phyloP scores from a whole-genome alignment of 2,113 vertebrate species.

The Ancistrus triradiatus region DNA sequence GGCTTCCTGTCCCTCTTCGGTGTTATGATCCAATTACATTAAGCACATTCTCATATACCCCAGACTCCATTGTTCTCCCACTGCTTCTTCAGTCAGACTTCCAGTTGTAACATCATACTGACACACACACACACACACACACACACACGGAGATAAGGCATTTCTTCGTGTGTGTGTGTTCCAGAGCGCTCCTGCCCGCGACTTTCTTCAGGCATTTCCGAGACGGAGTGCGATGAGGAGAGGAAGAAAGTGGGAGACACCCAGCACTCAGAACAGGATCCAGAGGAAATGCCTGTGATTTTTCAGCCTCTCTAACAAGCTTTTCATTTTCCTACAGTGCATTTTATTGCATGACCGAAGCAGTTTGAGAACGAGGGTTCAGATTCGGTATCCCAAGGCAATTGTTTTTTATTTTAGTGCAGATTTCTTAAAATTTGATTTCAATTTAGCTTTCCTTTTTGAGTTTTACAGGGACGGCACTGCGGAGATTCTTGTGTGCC shows the following conservation, averaged over 20 bases:
- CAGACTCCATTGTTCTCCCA: constrained; percentile 39
- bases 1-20: constrained; percentile 53
- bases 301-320: constrained; percentile 13
- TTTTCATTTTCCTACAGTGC: constrained; percentile 9
- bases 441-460: too few relatives aligned
- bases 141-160: too few relatives aligned
- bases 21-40: constrained; percentile 33
- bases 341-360: too few relatives aligned
- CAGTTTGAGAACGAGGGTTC: too few relatives aligned
- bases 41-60: constrained; percentile 28
- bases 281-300: constrained; percentile 31
- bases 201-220: constrained; percentile 7
- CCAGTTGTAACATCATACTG: constrained; percentile 13
- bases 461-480: too few relatives aligned
- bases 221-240: neutral
- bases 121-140: too few relatives aligned
- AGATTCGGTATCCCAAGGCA: too few relatives aligned
- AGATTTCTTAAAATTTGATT: too few relatives aligned
- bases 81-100: constrained; percentile 22
- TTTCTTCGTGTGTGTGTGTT: too few relatives aligned
- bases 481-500: too few relatives aligned
- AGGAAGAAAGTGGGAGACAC: constrained; percentile 18
- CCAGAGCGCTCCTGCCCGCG: too few relatives aligned
- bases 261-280: constrained; percentile 14
- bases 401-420: too few relatives aligned